Conservation (phyloP, 1,140 invertebrate genomes). For the Eupristina koningsbergeri region DNA sequence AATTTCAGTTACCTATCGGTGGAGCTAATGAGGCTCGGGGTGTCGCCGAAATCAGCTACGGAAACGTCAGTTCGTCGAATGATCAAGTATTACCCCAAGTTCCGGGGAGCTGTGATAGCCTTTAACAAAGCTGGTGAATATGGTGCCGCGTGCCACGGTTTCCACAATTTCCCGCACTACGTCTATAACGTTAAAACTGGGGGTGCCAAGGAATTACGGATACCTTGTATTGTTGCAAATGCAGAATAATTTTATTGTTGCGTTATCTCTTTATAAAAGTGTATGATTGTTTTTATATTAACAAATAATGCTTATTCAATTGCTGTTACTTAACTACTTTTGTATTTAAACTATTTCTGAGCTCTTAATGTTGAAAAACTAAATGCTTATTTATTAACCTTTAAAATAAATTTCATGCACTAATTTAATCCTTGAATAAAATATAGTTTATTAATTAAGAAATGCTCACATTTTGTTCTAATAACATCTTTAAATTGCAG, state of each 20-base stretch:
- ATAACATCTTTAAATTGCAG: neutral
- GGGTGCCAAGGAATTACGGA: constrained; percentile 49
- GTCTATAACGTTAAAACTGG: constrained; percentile 67
- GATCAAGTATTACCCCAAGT: constrained; percentile 82
- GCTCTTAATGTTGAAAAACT: too few species aligned
- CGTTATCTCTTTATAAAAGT: neutral
- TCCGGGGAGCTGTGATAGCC: constrained; percentile 88
- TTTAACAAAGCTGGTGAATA: constrained; percentile 82
- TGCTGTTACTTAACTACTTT: too few species aligned
- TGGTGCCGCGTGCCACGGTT: constrained; percentile 89
- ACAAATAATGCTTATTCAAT: too few species aligned
- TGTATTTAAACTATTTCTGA: too few species aligned
- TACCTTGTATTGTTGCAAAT: constrained; percentile 44
- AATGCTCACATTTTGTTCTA: neutral
- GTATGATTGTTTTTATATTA: neutral
- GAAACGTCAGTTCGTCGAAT: constrained; percentile 81
- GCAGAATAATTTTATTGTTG: neutral
- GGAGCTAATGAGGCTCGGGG: constrained; percentile 87
- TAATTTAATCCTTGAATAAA: neutral
- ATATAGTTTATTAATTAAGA: neutral
- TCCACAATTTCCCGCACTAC: constrained; percentile 82
- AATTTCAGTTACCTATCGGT: constrained; percentile 85
- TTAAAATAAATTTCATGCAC: neutral
- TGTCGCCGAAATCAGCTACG: constrained; percentile 80
- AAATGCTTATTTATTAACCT: too few species aligned